Conservation (phyloP, 2,797 vertebrate genomes). For the Geotrypetes seraphini region DNA sequence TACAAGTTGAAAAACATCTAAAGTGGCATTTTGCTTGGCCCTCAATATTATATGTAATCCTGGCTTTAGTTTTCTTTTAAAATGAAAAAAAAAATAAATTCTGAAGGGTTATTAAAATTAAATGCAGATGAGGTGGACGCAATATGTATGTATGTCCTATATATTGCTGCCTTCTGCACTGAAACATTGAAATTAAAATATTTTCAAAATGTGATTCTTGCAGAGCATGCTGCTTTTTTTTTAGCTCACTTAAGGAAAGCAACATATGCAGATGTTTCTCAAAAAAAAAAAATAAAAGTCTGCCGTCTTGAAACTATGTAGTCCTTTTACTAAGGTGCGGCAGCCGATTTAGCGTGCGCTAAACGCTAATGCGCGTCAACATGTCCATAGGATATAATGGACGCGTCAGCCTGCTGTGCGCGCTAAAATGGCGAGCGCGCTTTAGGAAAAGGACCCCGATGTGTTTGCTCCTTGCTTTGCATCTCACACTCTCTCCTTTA, state of each 20-base stretch:
- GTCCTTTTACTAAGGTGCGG: too few species aligned
- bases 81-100: slow-evolving; percentile 37
- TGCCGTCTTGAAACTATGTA: slow-evolving; percentile 49
- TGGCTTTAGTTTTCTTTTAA: too few species aligned
- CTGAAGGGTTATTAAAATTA: slow-evolving; percentile 26
- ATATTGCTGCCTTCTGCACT: slow-evolving; percentile 36
- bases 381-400: too few species aligned
- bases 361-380: too few species aligned
- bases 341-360: too few species aligned
- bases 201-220: slow-evolving; percentile 57
- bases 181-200: slow-evolving; percentile 44
- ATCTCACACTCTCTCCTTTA: slow-evolving; percentile 35
- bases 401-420: too few species aligned
- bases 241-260: slow-evolving; percentile 43
- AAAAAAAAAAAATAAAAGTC: slow-evolving; percentile 47
- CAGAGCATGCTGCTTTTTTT: too few species aligned
- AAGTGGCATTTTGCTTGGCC: slow-evolving; percentile 43
- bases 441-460: too few species aligned
- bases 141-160: slow-evolving; percentile 39
- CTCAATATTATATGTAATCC: slow-evolving; percentile 31
- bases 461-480: slow-evolving; percentile 34
- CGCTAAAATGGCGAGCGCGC: too few species aligned
- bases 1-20: slow-evolving; percentile 41
- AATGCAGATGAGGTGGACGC: slow-evolving; percentile 41
- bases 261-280: slow-evolving; percentile 28